Conservation (phyloP, 2,888 invertebrate genomes). For the Amblyjoppa fuscipennis region DNA sequence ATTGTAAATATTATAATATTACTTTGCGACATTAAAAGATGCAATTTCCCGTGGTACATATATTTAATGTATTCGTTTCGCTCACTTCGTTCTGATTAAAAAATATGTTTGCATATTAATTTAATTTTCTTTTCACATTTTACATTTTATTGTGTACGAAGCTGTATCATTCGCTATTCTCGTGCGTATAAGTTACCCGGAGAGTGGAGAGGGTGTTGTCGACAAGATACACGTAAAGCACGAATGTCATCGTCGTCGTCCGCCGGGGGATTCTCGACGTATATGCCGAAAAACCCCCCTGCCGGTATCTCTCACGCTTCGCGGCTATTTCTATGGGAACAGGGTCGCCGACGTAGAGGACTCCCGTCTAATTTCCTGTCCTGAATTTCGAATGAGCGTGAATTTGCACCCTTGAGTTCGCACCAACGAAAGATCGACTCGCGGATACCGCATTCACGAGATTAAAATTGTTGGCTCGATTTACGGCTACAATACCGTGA, state of each 20-base stretch:
- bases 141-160: neutral
- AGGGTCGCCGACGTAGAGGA: slow-evolving; percentile 70
- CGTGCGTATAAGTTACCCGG: slow-evolving; percentile 18
- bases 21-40: too few species aligned
- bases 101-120: too few species aligned
- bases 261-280: slow-evolving; percentile 62
- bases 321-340: slow-evolving; percentile 83
- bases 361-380: slow-evolving; percentile 84
- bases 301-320: slow-evolving; percentile 84
- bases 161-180: neutral
- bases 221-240: slow-evolving; percentile 50
- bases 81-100: too few species aligned
- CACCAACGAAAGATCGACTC: slow-evolving; percentile 74
- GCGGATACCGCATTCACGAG: slow-evolving; percentile 63
- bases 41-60: too few species aligned
- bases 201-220: slow-evolving; percentile 45
- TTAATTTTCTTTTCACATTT: too few species aligned
- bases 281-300: slow-evolving; percentile 54
- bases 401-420: slow-evolving; percentile 84
- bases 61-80: too few species aligned
- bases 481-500: slow-evolving; percentile 4
- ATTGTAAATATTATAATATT: too few species aligned
- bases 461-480: slow-evolving; percentile 61
- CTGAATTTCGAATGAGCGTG: slow-evolving; percentile 84
- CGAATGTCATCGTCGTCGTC: slow-evolving; percentile 50